These are phyloP conservation scores for Lucinisca nassula DNA, from an alignment of 2,888 invertebrate species.

Conservation along the genomic window DNA sequence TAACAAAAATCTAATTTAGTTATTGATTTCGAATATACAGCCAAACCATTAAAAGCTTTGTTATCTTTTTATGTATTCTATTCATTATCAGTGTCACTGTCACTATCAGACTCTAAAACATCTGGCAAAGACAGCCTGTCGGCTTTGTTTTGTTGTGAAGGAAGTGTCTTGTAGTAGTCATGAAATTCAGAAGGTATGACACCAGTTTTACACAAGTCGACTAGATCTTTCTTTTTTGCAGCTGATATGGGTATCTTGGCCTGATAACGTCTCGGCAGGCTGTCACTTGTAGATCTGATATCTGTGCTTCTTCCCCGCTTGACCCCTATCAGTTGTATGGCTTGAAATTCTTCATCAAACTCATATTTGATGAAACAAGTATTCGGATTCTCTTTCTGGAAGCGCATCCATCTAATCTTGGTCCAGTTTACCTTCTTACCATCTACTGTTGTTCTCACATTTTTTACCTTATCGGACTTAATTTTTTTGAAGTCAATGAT, in stretches of 20 bases:
- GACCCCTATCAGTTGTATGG: neutral
- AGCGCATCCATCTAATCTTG: conserved; percentile 27
- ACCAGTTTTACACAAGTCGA: conserved; percentile 5
- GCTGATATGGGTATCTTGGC: neutral
- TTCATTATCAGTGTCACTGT: conserved; percentile 1
- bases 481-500: conserved; percentile 16
- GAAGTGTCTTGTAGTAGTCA: neutral
- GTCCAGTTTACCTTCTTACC: conserved; percentile 29
- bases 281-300: neutral
- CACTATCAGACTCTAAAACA: neutral
- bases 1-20: no score
- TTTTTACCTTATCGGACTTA: neutral
- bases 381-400: neutral
- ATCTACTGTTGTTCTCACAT: neutral
- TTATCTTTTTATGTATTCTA: no score
- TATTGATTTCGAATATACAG: no score
- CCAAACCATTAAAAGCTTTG: no score
- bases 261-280: neutral
- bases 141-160: neutral
- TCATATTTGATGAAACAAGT: conserved; percentile 16
- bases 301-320: neutral
- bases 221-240: conserved; percentile 16
- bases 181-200: conserved; percentile 17
- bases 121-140: neutral
- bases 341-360: conserved; percentile 14